These are phyloP conservation scores for Calvadosia cruxmelitensis DNA, from an alignment of 30 jellyfish, hydroid and myxozoan species.

Conservation along the genomic window DNA sequence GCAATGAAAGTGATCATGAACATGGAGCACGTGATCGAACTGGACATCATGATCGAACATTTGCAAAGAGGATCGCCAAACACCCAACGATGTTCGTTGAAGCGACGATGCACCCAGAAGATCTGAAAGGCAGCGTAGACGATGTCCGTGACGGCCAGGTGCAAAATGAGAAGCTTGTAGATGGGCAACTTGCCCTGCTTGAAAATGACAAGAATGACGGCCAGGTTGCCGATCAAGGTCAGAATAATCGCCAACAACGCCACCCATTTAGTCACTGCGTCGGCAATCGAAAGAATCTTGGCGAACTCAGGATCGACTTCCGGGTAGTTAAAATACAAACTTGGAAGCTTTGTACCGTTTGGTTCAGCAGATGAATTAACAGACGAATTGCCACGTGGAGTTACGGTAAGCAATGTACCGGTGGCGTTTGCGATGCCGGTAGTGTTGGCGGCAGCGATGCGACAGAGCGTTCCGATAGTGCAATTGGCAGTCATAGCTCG, in stretches of 20 bases:
- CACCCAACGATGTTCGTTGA: constrained; percentile 16
- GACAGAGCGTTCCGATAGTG: neutral
- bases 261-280: constrained; percentile 14
- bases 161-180: constrained; percentile 12
- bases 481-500: neutral
- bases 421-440: neutral
- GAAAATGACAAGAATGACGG: constrained; percentile 14
- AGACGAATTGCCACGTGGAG: neutral
- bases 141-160: constrained; percentile 28
- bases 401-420: neutral
- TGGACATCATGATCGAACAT: constrained; percentile 4
- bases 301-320: neutral
- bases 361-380: neutral
- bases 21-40: constrained; percentile 28
- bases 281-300: constrained; percentile 6
- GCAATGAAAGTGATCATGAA: constrained; percentile 37
- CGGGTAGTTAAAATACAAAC: neutral
- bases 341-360: neutral
- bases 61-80: constrained; percentile 32
- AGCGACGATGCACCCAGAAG: constrained; percentile 35
- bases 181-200: constrained; percentile 3
- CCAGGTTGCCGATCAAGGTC: constrained; percentile 15
- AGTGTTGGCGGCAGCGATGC: neutral
- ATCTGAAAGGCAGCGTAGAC: constrained; percentile 15
- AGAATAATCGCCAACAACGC: constrained; percentile 20